Conservation (phyloP, 2,888 invertebrate species). For the Aporophyla nigra region DNA sequence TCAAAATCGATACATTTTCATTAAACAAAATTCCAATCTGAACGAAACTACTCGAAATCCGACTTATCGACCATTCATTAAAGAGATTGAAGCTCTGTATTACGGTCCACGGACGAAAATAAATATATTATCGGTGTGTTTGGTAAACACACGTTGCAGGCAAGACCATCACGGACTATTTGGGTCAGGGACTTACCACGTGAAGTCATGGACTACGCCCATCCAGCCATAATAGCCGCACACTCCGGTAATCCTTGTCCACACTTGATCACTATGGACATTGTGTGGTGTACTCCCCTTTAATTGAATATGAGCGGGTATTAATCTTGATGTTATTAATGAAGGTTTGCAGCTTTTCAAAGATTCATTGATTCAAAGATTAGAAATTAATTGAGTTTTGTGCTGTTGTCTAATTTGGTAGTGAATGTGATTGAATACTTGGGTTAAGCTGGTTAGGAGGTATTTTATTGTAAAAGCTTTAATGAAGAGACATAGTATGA, state of each 20-base stretch:
- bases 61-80: slow-evolving; percentile 47
- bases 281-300: slow-evolving; percentile 67
- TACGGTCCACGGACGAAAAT: slow-evolving; percentile 55
- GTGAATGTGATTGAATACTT: background rate
- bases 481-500: background rate
- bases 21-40: slow-evolving; percentile 21
- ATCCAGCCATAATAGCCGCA: slow-evolving; percentile 69
- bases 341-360: background rate
- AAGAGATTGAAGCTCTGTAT: slow-evolving; percentile 49
- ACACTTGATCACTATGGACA: slow-evolving; percentile 73
- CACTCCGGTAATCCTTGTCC: slow-evolving; percentile 75
- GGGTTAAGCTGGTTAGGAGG: background rate
- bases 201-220: slow-evolving; percentile 78
- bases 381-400: background rate
- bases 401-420: slow-evolving; percentile 4
- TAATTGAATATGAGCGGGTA: slow-evolving; percentile 69
- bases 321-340: slow-evolving; percentile 61
- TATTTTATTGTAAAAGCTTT: background rate
- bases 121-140: slow-evolving; percentile 61
- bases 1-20: slow-evolving; percentile 24
- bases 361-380: slow-evolving; percentile 4
- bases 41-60: slow-evolving; percentile 17
- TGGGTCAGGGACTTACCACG: slow-evolving; percentile 78
- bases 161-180: slow-evolving; percentile 72
- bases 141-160: slow-evolving; percentile 69